Evolutionary conservation across 2,113 vertebrate genomes (phyloP).

Genomic region (Heterotis niloticus): DNA sequence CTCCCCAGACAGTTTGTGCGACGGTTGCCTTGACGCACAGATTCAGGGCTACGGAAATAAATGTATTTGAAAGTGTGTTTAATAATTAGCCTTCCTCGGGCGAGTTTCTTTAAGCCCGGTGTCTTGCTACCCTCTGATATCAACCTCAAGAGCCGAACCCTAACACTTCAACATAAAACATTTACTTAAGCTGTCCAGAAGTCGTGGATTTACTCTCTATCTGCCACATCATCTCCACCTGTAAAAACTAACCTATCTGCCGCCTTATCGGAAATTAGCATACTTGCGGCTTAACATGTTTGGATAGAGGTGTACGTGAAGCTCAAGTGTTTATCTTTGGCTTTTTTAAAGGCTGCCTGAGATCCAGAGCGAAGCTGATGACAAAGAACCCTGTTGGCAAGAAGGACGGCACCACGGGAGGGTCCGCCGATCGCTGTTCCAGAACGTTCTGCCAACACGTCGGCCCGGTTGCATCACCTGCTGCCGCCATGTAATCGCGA

Average conservation of each 20-base stretch:
- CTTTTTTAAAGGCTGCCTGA: slow-evolving; percentile 3
- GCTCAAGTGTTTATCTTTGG: slow-evolving; percentile 20
- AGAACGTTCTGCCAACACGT: not conserved
- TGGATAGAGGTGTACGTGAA: slow-evolving; percentile 8
- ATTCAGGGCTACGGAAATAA: not conserved
- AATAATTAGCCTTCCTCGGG: not conserved
- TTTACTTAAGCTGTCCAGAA: slow-evolving; percentile 15
- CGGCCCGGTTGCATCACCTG: not conserved
- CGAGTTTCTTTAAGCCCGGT: not conserved
- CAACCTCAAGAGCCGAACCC: not conserved
- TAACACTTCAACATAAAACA: not conserved
- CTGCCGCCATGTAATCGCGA: not conserved
- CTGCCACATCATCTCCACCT: slow-evolving; percentile 19
- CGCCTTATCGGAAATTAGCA: slow-evolving; percentile 9
- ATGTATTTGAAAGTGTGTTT: not conserved
- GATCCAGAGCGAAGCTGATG: slow-evolving; percentile 10
- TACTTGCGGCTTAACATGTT: slow-evolving; percentile 13
- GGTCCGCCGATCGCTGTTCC: not conserved
- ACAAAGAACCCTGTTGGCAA: not conserved
- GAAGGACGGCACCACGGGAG: not conserved
- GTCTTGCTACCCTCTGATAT: not conserved
- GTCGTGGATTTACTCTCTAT: not conserved
- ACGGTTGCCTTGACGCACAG: not conserved
- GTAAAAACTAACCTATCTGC: slow-evolving; percentile 6
- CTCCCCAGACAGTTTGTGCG: not conserved